Base-by-base conservation (phyloP, 30 jellyfish, hydroid and myxozoan species). In the Pelagia noctiluca region DNA sequence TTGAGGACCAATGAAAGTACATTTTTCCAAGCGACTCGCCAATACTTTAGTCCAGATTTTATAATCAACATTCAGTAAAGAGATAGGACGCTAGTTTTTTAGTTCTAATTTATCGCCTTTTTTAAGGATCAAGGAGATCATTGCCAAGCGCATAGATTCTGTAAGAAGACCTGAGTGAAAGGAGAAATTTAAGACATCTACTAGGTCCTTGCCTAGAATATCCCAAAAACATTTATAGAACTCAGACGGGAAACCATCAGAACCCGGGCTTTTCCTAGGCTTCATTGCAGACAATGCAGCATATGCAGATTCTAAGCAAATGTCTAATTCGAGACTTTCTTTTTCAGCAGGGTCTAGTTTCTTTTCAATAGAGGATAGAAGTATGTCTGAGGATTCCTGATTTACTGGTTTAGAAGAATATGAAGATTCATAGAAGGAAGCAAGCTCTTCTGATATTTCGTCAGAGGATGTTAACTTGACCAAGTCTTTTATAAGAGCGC, bases 71-170 rank as follows among this genome's bases (percentile, higher is more conserved):
- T 61, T 24, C 35, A 67, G 63, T 11, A 67, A 36, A 29, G 90
- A 46, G 0, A 69, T 26, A 19, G 85, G 92, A 25, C 89, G n/a
- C 83, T 90, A 74, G 75, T 38, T 82, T 19, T 34, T 37, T 33
- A 68, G 35, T 19, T 67, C 78, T 8, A 31, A 21, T 29, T 11
- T 38, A 63, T 82, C 89, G 2, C 91, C 91, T 36, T 67, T 70
- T 52, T 82, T 69, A 12, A 29, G 33, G 7, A 69, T 23, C 12
- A 46, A 46, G 25, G 47, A 16, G 18, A 70, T 66, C 31, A 70
- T n/a, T 25, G 92, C 89, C 5, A 53, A 19, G 25, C 82, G 3
- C 64, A 57, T 81, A 13, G 89, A 26, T 26, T 70, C 78, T 3
- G 72, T 18, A 5, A 70, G 35, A 2, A 19, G 28, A 47, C 82